Conservation (phyloP, 30 jellyfish, hydroid and myxozoan species). For the Aurelia sp. region DNA sequence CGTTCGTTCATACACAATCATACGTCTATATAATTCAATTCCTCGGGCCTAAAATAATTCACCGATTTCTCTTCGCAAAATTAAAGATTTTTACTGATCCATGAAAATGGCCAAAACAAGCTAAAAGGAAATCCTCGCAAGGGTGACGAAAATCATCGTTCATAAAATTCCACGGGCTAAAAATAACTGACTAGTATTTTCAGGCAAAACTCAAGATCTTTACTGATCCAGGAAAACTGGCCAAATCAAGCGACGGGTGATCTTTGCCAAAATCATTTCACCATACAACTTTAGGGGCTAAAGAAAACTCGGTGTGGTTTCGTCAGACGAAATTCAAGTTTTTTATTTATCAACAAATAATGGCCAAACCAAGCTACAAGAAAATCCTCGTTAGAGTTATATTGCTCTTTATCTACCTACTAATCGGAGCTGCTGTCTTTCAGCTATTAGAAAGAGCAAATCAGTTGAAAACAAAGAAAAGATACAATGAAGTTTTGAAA, state of each 20-base stretch:
- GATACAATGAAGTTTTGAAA: not conserved
- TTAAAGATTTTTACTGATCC: no score
- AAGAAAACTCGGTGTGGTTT: no score
- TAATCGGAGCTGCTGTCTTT: conserved; percentile 52
- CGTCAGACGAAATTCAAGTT: no score
- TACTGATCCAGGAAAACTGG: not conserved
- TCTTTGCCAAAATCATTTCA: not conserved
- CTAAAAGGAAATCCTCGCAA: not conserved
- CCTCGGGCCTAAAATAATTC: no score
- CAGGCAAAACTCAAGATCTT: not conserved
- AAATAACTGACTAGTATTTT: no score
- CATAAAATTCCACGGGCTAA: no score
- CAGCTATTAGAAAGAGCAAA: conserved; percentile 35
- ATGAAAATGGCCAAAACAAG: conserved; percentile 16
- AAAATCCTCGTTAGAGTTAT: conserved; percentile 9
- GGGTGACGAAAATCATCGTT: not conserved
- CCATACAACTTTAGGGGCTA: no score
- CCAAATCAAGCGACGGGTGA: conserved; percentile 6
- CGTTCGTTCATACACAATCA: no score
- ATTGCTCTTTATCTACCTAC: not conserved
- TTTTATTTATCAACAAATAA: not conserved
- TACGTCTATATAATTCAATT: no score
- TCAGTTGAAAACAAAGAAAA: not conserved
- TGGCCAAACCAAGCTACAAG: conserved; percentile 21
- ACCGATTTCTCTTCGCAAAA: no score